Evolutionary conservation across 1,140 invertebrate species (phyloP).

Genomic region (Plectrocnemia conspersa): DNA sequence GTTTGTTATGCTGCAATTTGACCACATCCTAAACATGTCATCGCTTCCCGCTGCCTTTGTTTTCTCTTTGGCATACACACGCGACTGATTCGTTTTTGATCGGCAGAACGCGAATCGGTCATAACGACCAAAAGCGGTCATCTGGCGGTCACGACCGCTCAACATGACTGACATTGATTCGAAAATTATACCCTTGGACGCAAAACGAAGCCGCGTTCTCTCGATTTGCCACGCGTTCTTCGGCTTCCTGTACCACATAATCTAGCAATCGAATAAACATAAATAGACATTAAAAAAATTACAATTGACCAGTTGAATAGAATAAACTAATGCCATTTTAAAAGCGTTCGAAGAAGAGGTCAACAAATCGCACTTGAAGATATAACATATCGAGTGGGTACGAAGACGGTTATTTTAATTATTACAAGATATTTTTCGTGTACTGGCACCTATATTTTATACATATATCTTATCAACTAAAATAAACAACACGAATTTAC

Average conservation of each 20-base stretch:
- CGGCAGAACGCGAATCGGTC: slow-evolving; percentile 1
- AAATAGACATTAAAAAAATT: not conserved
- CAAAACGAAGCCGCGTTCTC: not conserved
- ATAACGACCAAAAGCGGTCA: not conserved
- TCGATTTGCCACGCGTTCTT: not conserved
- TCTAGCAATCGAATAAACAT: not conserved
- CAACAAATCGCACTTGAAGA: no score
- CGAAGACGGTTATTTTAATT: no score
- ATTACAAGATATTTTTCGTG: no score
- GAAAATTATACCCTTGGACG: slow-evolving; percentile 7
- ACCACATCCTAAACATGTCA: not conserved
- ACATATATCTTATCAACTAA: no score
- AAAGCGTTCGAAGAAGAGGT: no score
- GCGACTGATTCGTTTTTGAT: slow-evolving; percentile 6
- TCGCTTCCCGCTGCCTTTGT: slow-evolving; percentile 6
- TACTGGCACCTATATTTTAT: no score
- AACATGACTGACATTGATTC: slow-evolving; percentile 1
- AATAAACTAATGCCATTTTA: no score
- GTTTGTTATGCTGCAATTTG: no score
- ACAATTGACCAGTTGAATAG: not conserved
- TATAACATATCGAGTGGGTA: no score
- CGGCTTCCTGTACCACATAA: no score
- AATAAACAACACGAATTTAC: no score
- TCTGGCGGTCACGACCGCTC: slow-evolving; percentile 2
- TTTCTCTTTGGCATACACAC: not conserved